Evolutionary conservation across 2,797 vertebrate genomes (phyloP), one percentile per base, ranked within the genome.

Genomic region (Taeniopygia guttata): DNA sequence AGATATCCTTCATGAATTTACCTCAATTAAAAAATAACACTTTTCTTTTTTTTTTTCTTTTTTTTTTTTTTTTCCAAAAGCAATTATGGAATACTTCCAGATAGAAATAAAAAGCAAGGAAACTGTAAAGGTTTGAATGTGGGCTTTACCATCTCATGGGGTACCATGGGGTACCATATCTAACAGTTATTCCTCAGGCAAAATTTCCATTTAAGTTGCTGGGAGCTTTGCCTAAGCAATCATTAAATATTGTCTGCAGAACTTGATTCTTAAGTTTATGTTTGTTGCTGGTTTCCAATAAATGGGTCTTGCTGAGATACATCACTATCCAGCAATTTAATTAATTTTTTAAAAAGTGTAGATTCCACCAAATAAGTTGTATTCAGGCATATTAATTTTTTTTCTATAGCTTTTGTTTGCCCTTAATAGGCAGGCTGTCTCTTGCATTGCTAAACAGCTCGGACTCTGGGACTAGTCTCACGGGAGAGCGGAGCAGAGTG

Each of bases 361-460:
- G 85, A 76, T 94, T 82, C 93, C 68, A 84, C 83, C 80, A 66
- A 83, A 81, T 21, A 84, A 89, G 59, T 69, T 69, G 51, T 54
- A 68, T 49, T 63, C 51, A 85, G 56, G 54, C 54, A 51, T 54
- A 46, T 59, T 81, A 8, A 40, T 62, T 72, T 83, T 84, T 84
- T 67, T 69, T 40, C 68, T 67, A 8, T 36, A 67, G 58, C 66
- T 52, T 96, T 92, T 87, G 77, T 93, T 78, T 96, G 87, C 49
- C 45, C 64, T 84, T 94, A 86, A 81, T 69, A 89, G 93, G 59
- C 70, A 88, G 51, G 60, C 68, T 52, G 54, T 60, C 81, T 87
- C 94, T 78, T 68, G 90, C 85, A 69, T 91, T 67, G 32, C 59
- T 78, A 79, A 94, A 72, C 74, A 96, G 76, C 79, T 25, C 3